Base-by-base conservation (phyloP, 2,888 invertebrate genomes). In the Monochamus alternatus region DNA sequence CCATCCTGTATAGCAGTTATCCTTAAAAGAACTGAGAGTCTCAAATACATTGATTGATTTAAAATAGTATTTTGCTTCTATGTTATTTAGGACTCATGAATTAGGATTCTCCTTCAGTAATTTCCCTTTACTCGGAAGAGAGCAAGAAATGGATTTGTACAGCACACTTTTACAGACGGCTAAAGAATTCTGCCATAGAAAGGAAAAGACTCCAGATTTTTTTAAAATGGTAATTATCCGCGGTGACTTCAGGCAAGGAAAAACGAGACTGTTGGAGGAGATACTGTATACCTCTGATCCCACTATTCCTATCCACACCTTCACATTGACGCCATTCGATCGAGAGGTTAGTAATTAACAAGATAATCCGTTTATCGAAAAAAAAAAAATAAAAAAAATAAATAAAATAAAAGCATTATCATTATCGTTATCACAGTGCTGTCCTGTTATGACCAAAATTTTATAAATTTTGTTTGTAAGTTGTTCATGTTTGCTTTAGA, bases 251-350 rank as follows among this genome's bases (percentile, higher is more conserved):
- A 87, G 91, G 64, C 90, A 92, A 63, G 94, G 94, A 0, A 93
- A 93, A 86, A 91, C 91, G 0, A 90, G 93, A 72, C 84, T 94
- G 8, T 81, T 93, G 30, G 90, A 92, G 64, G 93, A 93, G 87
- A 89, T 92, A 72, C 84, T 91, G 7, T 88, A 87, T 77, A 82
- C 88, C 4, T 90, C 91, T 5, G 90, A 91, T 0, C 78, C 82
- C 14, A 83, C 82, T 3, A 83, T 89, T 22, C 87, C 87, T 0
- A 84, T 86, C 22, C 87, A 88, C 74, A 87, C 87, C 74, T 86
- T 90, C 73, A 84, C 86, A 0, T 77, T 90, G 14, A 83, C 83
- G 0, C 76, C 83, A 14, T 82, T 80, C 12, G 89, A 90, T 81
- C 38, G 38, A 38, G 38, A 38, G 38, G 38, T 38, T 38, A 38